Conservation (phyloP, 2,113 vertebrate genomes). For the Poicephalus gulielmi region DNA sequence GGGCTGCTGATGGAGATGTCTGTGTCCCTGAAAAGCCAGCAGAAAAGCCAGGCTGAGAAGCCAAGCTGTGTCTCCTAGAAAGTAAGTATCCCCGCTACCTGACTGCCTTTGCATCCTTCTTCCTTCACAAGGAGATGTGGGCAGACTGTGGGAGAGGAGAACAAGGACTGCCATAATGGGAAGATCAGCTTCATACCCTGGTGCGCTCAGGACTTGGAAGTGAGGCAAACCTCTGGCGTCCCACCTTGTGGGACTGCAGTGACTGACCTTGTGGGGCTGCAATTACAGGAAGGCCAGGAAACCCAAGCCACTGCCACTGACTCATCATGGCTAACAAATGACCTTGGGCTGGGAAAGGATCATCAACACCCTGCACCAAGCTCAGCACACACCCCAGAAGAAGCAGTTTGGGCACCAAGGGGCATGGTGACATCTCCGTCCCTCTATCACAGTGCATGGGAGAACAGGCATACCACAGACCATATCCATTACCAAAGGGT, state of each 20-base stretch:
- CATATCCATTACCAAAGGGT: neutral
- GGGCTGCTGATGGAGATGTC: neutral
- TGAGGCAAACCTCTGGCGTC: neutral
- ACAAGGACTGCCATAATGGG: fast-evolving
- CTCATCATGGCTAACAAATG: neutral
- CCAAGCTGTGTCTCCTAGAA: neutral
- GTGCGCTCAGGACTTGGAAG: neutral
- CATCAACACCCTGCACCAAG: neutral
- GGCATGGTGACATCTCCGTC: neutral
- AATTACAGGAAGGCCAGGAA: neutral
- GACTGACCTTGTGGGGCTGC: neutral
- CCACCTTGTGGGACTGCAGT: neutral
- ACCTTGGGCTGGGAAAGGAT: neutral
- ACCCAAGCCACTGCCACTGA: neutral
- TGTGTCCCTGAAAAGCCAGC: neutral
- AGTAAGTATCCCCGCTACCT: neutral
- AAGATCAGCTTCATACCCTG: neutral
- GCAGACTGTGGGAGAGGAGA: neutral
- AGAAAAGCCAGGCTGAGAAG: neutral
- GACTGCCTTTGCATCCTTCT: neutral
- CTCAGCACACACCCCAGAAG: neutral
- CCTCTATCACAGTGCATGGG: neutral
- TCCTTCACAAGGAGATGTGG: neutral
- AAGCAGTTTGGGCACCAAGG: neutral
- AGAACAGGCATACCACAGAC: neutral